phyloP scores from a whole-genome alignment of 2,113 vertebrate genomes.

The Pluvianellus socialis region DNA sequence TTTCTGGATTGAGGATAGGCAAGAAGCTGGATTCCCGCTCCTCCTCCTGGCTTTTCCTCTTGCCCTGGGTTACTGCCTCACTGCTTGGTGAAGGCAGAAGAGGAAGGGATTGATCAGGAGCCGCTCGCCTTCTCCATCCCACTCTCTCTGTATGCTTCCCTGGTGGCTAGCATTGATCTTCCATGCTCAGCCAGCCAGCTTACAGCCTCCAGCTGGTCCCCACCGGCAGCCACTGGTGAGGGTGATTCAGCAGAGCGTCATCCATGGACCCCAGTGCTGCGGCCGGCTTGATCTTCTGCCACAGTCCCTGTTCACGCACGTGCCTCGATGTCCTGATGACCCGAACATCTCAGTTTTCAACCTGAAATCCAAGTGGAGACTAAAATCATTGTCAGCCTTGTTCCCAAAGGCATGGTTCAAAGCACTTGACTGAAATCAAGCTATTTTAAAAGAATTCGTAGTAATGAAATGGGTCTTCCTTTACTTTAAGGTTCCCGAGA shows the following conservation, averaged over 20 bases:
- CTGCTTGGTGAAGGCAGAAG: background rate
- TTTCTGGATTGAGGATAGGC: background rate
- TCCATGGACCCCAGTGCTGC: rapidly evolving
- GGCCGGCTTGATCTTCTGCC: background rate
- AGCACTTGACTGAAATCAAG: background rate
- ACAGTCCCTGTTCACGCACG: rapidly evolving
- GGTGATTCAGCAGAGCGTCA: background rate
- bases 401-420: background rate
- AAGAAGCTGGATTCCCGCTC: background rate
- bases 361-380: background rate
- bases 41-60: background rate
- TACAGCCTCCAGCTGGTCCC: background rate
- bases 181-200: rapidly evolving
- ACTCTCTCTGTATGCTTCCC: rapidly evolving
- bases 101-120: background rate
- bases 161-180: background rate
- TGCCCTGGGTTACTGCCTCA: background rate
- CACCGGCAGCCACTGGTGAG: rapidly evolving
- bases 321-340: background rate
- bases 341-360: background rate
- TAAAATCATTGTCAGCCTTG: background rate
- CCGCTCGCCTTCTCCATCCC: background rate
- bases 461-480: too few species aligned
- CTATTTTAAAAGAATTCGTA: background rate
- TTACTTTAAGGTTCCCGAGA: background rate